Evolutionary conservation across 1,140 invertebrate genomes (phyloP).

Genomic region (Bombus consobrinus): DNA sequence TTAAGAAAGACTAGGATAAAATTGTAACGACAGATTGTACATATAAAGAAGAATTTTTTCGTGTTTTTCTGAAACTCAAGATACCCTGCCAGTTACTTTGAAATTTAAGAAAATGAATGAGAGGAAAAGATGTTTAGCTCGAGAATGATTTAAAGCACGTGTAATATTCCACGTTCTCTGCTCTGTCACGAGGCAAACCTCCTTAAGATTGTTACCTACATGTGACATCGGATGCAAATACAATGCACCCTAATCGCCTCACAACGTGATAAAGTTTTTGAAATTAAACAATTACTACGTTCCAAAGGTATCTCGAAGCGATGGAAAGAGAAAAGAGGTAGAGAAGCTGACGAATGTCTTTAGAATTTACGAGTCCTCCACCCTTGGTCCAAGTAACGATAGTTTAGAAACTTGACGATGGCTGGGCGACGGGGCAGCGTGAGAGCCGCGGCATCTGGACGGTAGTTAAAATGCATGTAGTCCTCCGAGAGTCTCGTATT

Average conservation of each 20-base stretch:
- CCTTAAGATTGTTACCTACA: no score
- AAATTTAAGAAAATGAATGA: no score
- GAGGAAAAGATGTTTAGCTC: no score
- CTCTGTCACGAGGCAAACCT: no score
- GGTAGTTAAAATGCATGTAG: slow-evolving; percentile 84
- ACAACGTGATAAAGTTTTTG: background rate
- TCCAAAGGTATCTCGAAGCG: no score
- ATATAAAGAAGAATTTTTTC: no score
- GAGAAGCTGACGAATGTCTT: slow-evolving; percentile 55
- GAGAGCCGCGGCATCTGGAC: slow-evolving; percentile 80
- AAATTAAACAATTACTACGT: background rate
- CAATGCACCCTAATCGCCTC: background rate
- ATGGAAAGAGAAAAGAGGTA: background rate
- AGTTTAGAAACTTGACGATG: slow-evolving; percentile 81
- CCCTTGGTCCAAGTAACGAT: slow-evolving; percentile 76
- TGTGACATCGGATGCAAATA: background rate
- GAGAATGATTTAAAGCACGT: no score
- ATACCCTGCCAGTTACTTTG: no score
- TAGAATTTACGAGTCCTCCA: slow-evolving; percentile 56
- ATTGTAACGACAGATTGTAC: no score
- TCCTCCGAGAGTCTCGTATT: slow-evolving; percentile 80
- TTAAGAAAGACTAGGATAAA: no score
- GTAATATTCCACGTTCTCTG: no score
- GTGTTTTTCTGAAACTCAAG: no score
- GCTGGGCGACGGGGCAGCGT: slow-evolving; percentile 77